These are phyloP conservation scores for Lordiphosa stackelbergi DNA, from an alignment of 1,140 invertebrate species.

Conservation along the genomic window DNA sequence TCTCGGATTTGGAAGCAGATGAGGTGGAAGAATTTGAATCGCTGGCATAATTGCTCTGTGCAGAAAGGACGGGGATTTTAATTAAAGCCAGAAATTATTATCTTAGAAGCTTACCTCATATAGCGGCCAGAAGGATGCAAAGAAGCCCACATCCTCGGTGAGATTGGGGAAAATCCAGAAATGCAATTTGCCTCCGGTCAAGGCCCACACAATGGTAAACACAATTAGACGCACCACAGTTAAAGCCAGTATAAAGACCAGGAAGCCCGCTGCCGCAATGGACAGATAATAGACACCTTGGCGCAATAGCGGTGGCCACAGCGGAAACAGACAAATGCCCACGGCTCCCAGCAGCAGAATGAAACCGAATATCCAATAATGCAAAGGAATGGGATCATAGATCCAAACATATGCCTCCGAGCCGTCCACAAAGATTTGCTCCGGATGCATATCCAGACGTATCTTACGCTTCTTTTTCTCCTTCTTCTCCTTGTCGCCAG, in stretches of 20 bases:
- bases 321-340: constrained; percentile 96
- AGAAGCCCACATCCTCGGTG: constrained; percentile 98
- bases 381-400: constrained; percentile 97
- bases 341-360: constrained; percentile 95
- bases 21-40: constrained; percentile 24
- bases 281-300: constrained; percentile 98
- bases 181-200: constrained; percentile 94
- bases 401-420: constrained; percentile 99
- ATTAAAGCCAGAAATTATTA: background rate
- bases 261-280: constrained; percentile 94
- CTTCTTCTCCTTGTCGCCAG: constrained; percentile 43
- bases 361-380: constrained; percentile 96
- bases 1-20: constrained; percentile 73
- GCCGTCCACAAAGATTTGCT: constrained; percentile 95
- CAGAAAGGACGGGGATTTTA: background rate
- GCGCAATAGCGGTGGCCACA: constrained; percentile 96
- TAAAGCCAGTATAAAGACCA: constrained; percentile 94
- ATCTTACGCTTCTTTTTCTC: constrained; percentile 84
- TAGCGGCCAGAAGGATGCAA: constrained; percentile 98
- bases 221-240: constrained; percentile 92
- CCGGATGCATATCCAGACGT: constrained; percentile 96
- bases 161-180: constrained; percentile 98
- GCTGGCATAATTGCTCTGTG: constrained; percentile 61
- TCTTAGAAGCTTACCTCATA: constrained; percentile 85
- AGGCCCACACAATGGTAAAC: constrained; percentile 93